Base-by-base conservation (phyloP, 2,113 vertebrate genomes). In the Sclerurus mexicanus region DNA sequence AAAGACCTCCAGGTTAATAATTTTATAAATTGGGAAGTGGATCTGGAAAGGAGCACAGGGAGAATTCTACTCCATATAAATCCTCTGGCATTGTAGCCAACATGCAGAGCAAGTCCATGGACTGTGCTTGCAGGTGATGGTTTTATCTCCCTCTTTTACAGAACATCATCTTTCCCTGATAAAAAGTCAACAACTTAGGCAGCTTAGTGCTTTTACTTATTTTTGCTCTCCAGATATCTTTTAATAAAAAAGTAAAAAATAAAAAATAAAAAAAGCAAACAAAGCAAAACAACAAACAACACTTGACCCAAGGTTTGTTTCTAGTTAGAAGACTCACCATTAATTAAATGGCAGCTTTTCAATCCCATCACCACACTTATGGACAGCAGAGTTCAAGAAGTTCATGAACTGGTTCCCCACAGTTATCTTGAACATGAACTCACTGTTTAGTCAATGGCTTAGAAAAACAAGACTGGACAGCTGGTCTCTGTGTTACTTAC, bases 361-460 rank as follows among this genome's bases (percentile, higher is more conserved):
- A 91, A 71, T 81, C 72, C 90, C 37, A 63, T 85, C 84, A 46
- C 89, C 30, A 15, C 82, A 71, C 67, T 88, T 83, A 87, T 95
- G 90, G 86, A 97, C 94, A 96, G 75, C 87, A 88, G 96, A 97
- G 97, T 97, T 98, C 96, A 95, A 93, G 97, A 97, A 98, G 98
- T 98, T 98, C 97, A 95, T 97, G 98, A 98, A 98, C 98, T 95
- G 97, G 95, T 96, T 98, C 95, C 97, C 97, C 97, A 97, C 97
- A 97, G 97, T 95, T 95, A 96, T 97, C 97, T 96, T 95, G 94
- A 97, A 97, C 97, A 98, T 96, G 97, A 98, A 97, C 97, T 97
- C 97, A 95, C 96, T 98, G 98, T 97, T 98, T 98, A 98, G 98
- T 98, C 98, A 98, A 98, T 97, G 97, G 82, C 96, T 98, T 98